Evolutionary conservation across 1,140 invertebrate species (phyloP), one percentile per base, ranked within the genome.

Genomic region (Pissodes strobi): DNA sequence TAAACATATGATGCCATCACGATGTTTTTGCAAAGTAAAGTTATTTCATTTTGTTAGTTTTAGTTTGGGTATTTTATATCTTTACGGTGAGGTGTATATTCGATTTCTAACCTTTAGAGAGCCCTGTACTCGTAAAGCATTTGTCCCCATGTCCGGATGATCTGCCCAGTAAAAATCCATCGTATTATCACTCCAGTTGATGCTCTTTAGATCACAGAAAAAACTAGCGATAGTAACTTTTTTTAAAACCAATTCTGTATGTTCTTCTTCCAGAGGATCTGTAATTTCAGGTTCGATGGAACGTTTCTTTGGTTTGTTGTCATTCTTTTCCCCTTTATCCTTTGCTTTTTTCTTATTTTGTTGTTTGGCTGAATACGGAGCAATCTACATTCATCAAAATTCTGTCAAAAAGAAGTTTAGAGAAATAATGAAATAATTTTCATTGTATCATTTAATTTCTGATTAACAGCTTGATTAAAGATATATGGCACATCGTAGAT

Each of bases 111-210:
- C 73, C 43, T 68, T 66, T 55, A 73, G 46, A 57, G 67, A 71
- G 51, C 72, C 72, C 34, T 72, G 56, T 8, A 74, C 58, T 48
- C 49, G 30, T 15, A 65, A 39, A 10, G 69, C 72, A 25, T 57
- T 56, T 8, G 21, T 38, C 12, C 64, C 64, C 22, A 66, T 55
- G 25, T 66, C 23, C 0, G 64, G 53, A 51, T 72, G 66, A 38
- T 72, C 67, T 2, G 69, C 63, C 74, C 74, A 75, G 56, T 68
- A 70, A 51, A 67, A 75, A 64, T 74, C 69, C 9, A 73, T 58
- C n/a, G 66, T 69, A 39, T 67, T 56, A 49, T 75, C 71, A 49
- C 72, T 75, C 74, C 74, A 75, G 56, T 72, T 73, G 2, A 71
- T 43, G 21, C 46, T 69, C 34, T 69, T 52, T 22, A 75, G 49